Percentiles rank a stretch among this genome's conserved stretches.
phyloP scores from a whole-genome alignment of 2,888 invertebrate species.

The Itoplectis maculator region DNA sequence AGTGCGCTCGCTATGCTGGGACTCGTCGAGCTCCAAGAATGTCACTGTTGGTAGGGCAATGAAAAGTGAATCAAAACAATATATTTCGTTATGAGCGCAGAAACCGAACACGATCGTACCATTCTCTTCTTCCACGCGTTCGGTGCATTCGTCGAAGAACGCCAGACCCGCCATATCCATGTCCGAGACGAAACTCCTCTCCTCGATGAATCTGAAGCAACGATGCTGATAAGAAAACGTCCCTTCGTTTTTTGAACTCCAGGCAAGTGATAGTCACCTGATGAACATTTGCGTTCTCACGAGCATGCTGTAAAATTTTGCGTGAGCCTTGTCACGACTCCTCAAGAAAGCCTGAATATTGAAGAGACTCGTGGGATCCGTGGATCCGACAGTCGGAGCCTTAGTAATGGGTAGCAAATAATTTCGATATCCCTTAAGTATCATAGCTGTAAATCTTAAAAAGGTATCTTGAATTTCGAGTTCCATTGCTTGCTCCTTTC shows the following conservation, averaged over 20 bases:
- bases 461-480: conserved; percentile 99
- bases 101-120: conserved; percentile 70
- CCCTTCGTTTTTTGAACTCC: neutral
- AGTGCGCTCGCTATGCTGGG: conserved; percentile 93
- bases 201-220: conserved; percentile 95
- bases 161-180: conserved; percentile 96
- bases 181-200: conserved; percentile 99
- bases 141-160: conserved; percentile 98
- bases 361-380: conserved; percentile 97
- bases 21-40: conserved; percentile 93
- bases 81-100: neutral
- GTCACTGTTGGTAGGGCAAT: conserved; percentile 72
- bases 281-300: conserved; percentile 99
- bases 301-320: conserved; percentile 94
- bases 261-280: conserved; percentile 73
- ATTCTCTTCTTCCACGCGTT: conserved; percentile 87
- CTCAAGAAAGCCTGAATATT: conserved; percentile 95
- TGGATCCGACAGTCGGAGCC: conserved; percentile 96
- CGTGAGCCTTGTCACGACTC: conserved; percentile 95
- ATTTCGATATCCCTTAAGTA: conserved; percentile 95
- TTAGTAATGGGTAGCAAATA: conserved; percentile 96
- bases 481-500: conserved; percentile 92
- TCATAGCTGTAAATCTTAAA: conserved; percentile 96
- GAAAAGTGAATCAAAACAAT: neutral
- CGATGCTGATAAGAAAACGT: neutral